Percentiles rank a stretch among this genome's conserved stretches.
These are phyloP conservation scores for Chaunax sp. DNA, from an alignment of 2,797 vertebrate species.

Conservation along the genomic window DNA sequence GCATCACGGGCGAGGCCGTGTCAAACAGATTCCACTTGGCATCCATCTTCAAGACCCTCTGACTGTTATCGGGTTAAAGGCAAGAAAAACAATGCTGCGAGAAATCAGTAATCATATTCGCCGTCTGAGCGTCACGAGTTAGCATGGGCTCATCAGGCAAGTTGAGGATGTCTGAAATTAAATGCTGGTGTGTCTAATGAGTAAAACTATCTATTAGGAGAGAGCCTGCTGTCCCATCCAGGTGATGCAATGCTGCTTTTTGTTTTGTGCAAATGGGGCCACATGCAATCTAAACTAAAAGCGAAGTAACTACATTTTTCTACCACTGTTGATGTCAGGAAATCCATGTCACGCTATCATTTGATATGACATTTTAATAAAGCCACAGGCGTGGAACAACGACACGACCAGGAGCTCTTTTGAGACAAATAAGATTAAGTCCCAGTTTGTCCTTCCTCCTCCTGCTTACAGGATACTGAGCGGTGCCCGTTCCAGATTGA, in stretches of 20 bases:
- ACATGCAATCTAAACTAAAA: no score
- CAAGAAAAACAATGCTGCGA: constrained; percentile 29
- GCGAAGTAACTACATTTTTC: constrained; percentile 37
- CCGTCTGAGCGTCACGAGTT: constrained; percentile 48
- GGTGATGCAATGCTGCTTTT: background rate
- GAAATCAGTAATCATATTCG: constrained; percentile 48
- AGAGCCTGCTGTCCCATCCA: background rate
- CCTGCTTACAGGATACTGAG: constrained; percentile 52
- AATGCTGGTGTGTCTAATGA: background rate
- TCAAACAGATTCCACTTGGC: constrained; percentile 59
- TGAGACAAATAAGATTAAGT: constrained; percentile 67
- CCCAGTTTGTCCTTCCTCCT: constrained; percentile 63
- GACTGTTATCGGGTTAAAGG: constrained; percentile 43
- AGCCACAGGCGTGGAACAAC: constrained; percentile 40
- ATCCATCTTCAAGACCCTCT: constrained; percentile 60
- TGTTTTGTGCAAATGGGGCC: constrained; percentile 11
- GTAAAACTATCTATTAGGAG: no score
- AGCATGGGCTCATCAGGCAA: background rate
- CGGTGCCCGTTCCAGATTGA: constrained; percentile 57
- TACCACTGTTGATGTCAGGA: constrained; percentile 49
- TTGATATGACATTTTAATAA: constrained; percentile 74
- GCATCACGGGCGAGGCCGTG: constrained; percentile 41
- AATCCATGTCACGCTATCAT: constrained; percentile 34
- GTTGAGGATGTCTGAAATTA: constrained; percentile 34
- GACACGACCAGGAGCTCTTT: constrained; percentile 54